These are phyloP conservation scores for Styela clava DNA, from an alignment of 23 tunicate species.

Conservation along the genomic window DNA sequence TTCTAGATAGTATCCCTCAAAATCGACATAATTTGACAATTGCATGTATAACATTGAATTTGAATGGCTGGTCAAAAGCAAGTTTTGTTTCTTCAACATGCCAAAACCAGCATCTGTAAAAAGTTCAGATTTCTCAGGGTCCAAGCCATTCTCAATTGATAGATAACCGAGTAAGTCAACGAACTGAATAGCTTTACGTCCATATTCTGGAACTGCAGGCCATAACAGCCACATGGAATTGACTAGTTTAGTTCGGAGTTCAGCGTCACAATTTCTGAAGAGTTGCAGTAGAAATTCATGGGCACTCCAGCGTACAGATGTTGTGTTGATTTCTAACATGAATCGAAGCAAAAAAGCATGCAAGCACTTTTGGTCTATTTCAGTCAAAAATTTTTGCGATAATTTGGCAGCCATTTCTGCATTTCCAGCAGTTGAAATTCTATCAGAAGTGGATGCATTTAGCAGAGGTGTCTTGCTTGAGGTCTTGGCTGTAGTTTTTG, in stretches of 20 bases:
- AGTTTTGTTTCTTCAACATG: conserved; percentile 49
- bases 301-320: conserved; percentile 77
- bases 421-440: background rate
- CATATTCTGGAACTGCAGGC: conserved; percentile 58
- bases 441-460: background rate
- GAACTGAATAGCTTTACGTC: conserved; percentile 78
- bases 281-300: conserved; percentile 60
- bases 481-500: background rate
- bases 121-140: conserved; percentile 28
- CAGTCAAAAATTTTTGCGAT: conserved; percentile 36
- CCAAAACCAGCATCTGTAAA: conserved; percentile 53
- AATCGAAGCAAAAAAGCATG: conserved; percentile 59
- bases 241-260: conserved; percentile 39
- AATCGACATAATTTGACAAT: conserved; percentile 72
- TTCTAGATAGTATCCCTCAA: conserved; percentile 93
- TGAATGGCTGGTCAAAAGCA: conserved; percentile 62
- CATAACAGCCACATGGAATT: conserved; percentile 70
- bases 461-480: background rate
- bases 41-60: conserved; percentile 85
- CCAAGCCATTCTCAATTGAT: conserved; percentile 48
- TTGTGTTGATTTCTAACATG: conserved; percentile 73
- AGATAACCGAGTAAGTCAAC: conserved; percentile 87
- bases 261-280: conserved; percentile 51
- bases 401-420: conserved; percentile 50
- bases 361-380: conserved; percentile 40